Base-by-base conservation (phyloP, 2,797 vertebrate genomes). In the Mus caroli region DNA sequence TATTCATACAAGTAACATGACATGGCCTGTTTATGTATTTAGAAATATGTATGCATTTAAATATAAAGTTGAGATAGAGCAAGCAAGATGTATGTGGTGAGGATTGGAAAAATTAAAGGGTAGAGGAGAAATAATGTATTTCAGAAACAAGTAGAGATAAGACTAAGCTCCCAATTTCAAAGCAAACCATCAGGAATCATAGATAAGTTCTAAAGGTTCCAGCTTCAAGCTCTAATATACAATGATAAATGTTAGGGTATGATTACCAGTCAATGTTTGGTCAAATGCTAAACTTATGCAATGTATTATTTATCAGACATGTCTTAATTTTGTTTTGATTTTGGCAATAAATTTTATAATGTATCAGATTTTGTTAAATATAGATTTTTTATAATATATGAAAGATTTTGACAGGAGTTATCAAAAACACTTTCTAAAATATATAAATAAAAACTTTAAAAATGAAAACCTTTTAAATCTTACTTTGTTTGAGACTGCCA, bases 251-350 rank as follows among this genome's bases (percentile, higher is more conserved):
- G 82, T 93, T 91, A 87, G n/a, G 37, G 58, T 71, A n/a, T 64
- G 10, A 60, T 9, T 93, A 31, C 0, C 6, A 14, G 26, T 17
- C 8, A 75, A 11, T 46, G 52, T 12, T n/a, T 46, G 77, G 90
- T 77, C 89, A 94, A 94, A 76, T 91, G 37, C 7, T 76, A 90
- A 92, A 83, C 10, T 86, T 46, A 83, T 90, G 92, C 1, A 76
- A 82, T 92, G 34, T 8, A 79, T 95, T 82, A 91, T 94, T 93
- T 95, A 93, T 92, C 50, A 93, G 43, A 28, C 60, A 93, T 78
- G 50, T 7, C 43, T 37, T 50, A 88, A 93, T 90, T 90, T 82
- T 71, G 7, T 76, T 90, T 34, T 83, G 20, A 83, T 96, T 91
- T 54, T 15, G 54, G n/a, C 40, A 88, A 80, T 89, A 64, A 34